Evolutionary conservation across 2,797 vertebrate species (phyloP), one percentile per base, ranked within the genome.

Genomic region (Danio kyathit): DNA sequence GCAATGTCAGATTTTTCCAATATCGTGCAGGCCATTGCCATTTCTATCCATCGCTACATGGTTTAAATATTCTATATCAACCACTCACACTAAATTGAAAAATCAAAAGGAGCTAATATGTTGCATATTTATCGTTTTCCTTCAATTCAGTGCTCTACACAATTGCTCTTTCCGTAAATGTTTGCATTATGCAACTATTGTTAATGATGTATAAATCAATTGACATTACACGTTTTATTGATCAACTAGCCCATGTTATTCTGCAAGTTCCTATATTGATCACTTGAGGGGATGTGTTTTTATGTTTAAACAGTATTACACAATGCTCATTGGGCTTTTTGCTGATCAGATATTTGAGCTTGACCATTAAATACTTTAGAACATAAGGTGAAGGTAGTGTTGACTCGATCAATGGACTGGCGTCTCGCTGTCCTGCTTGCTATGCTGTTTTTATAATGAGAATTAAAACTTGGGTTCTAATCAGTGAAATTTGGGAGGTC

Each of bases 281-380:
- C 48, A 17, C 11, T 2, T 12, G 5, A 0, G 10, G 17, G 17
- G 54, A 21, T 48, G 11, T 9, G 6, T 7, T 57, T n/a, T 38
- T 56, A 10, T 49, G n/a, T 78, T 60, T 40, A 21, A n/a, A 16
- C 4, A 43, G 14, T 11, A 17, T n/a, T 41, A 17, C 41, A 9
- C 46, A 75, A 38, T 52, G 48, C 16, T 40, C 8, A 3, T 54
- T 0, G 1, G 17, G 17, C 40, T 9, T 40, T 40, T 38, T 40
- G 57, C 21, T 74, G 21, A 13, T 51, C 46, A 41, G 46, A 48
- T 41, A 17, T 54, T 16, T 29, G 5, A 12, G 19, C 52, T 52
- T 65, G 38, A 48, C 14, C 17, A 57, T 65, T 54, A 43, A 65
- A 51, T 67, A 19, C 48, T 67, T 67, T 49, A 19, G 59, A 51